A percentile compares a stretch with the other conserved stretches of the same genome.
Evolutionary conservation across 1,140 invertebrate genomes (phyloP).

Genomic region (Chironomus tepperi): DNA sequence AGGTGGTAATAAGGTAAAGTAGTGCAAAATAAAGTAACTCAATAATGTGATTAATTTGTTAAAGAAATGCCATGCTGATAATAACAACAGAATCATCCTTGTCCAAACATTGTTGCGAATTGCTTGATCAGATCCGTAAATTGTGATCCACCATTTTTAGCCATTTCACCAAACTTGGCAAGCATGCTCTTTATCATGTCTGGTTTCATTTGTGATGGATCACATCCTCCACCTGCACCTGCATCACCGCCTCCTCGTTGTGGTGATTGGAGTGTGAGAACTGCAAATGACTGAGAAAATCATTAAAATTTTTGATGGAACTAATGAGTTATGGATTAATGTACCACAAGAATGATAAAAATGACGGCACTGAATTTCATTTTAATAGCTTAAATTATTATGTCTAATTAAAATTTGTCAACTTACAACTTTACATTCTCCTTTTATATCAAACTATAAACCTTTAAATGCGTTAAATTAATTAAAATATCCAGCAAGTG

Average conservation of each 20-base stretch:
- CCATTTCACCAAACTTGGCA: not conserved
- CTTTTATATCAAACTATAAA: too few species aligned
- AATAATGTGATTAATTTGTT: too few species aligned
- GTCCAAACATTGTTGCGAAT: not conserved
- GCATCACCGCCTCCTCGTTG: not conserved
- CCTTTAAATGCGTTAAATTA: too few species aligned
- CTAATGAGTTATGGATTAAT: not conserved
- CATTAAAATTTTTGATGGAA: too few species aligned
- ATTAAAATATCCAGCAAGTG: too few species aligned
- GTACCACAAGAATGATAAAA: not conserved
- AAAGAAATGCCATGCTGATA: too few species aligned
- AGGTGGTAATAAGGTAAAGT: too few species aligned
- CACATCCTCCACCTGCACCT: not conserved
- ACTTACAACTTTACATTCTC: too few species aligned
- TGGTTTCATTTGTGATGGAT: not conserved
- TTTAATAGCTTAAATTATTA: not conserved
- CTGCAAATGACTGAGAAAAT: not conserved
- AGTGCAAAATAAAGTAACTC: too few species aligned
- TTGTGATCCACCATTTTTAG: not conserved
- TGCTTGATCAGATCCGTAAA: not conserved
- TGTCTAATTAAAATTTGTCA: not conserved
- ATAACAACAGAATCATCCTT: not conserved
- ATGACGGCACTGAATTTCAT: not conserved
- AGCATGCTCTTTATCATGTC: not conserved
- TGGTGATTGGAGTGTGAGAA: not conserved